Percentiles rank a stretch among this genome's conserved stretches.
phyloP scores from a whole-genome alignment of 2,888 invertebrate genomes.

The Aleiodes leptofemur region DNA sequence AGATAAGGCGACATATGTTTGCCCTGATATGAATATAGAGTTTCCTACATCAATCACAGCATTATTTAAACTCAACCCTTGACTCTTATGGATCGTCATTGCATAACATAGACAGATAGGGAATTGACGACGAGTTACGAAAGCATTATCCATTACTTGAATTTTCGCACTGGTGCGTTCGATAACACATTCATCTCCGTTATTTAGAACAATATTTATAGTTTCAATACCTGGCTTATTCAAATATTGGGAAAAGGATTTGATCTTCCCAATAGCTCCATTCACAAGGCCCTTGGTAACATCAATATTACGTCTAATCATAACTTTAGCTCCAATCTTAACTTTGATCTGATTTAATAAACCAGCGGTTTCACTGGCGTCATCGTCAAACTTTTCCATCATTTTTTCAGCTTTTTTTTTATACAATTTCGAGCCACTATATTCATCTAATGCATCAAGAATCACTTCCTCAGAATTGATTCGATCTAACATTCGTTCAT shows the following conservation, averaged over 20 bases:
- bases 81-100: neutral
- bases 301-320: conserved; percentile 7
- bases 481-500: conserved; percentile 19
- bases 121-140: neutral
- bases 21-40: conserved; percentile 53
- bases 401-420: conserved; percentile 46
- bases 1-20: conserved; percentile 57
- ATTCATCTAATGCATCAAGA: conserved; percentile 22
- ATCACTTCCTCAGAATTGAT: conserved; percentile 21
- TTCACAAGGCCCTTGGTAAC: neutral
- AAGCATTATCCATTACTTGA: neutral
- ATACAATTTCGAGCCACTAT: conserved; percentile 51
- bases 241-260: conserved; percentile 27
- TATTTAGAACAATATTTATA: neutral
- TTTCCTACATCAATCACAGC: conserved; percentile 53
- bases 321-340: conserved; percentile 31
- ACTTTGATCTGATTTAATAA: conserved; percentile 44
- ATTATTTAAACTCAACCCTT: conserved; percentile 43
- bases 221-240: conserved; percentile 36
- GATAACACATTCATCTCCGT: neutral
- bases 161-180: neutral
- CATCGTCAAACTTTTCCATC: conserved; percentile 53
- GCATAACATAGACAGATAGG: neutral
- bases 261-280: conserved; percentile 7
- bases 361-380: conserved; percentile 57